phyloP scores from a whole-genome alignment of 1,140 invertebrate genomes.

The Diabrotica virgifera region DNA sequence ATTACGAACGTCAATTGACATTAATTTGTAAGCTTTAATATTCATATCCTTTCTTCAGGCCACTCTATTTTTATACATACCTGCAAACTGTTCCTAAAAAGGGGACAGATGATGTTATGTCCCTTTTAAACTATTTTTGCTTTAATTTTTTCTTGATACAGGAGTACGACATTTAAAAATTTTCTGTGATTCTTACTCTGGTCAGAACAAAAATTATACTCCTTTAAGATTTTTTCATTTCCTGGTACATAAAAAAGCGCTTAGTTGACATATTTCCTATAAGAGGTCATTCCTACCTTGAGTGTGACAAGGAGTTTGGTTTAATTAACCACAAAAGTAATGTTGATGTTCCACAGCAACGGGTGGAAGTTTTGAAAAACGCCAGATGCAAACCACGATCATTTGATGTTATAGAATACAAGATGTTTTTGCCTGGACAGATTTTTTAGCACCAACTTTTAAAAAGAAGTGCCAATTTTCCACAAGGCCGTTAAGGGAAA shows the following conservation, averaged over 20 bases:
- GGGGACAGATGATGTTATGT: too few relatives aligned
- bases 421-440: conserved; percentile 8
- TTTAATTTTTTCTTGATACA: too few relatives aligned
- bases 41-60: too few relatives aligned
- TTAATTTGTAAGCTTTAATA: too few relatives aligned
- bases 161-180: too few relatives aligned
- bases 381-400: conserved; percentile 14
- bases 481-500: conserved; percentile 13
- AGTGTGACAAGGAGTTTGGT: conserved; percentile 13
- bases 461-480: conserved; percentile 15
- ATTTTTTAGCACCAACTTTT: conserved; percentile 16
- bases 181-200: conserved; percentile 3
- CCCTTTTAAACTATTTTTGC: too few relatives aligned
- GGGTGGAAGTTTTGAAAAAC: conserved; percentile 9
- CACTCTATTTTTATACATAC: too few relatives aligned
- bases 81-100: too few relatives aligned
- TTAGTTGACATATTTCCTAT: conserved; percentile 4
- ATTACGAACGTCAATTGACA: too few relatives aligned
- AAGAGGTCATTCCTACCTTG: conserved; percentile 11
- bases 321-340: conserved; percentile 13
- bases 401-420: conserved; percentile 16
- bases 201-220: conserved; percentile 5
- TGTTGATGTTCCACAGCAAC: conserved; percentile 3
- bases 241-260: conserved; percentile 12
- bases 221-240: conserved; percentile 16